Conservation (phyloP, 1,140 invertebrate species). For the Mesaphorura yosii region DNA sequence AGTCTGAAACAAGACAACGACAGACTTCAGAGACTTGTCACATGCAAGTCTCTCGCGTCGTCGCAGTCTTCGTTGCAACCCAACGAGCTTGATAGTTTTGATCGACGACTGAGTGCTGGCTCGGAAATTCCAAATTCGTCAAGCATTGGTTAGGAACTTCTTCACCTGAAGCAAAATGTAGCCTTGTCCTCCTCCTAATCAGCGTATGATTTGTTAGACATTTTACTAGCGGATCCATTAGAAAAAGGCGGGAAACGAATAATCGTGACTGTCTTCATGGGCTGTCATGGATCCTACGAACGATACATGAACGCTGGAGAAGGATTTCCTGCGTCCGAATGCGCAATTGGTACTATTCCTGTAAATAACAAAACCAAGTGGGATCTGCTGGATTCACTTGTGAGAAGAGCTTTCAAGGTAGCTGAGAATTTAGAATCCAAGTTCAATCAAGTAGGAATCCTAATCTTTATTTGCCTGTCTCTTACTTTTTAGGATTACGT, state of each 20-base stretch:
- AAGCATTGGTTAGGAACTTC: slow-evolving; percentile 7
- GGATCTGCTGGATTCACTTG: slow-evolving; percentile 82
- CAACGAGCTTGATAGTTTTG: slow-evolving; percentile 35
- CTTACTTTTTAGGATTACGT: slow-evolving; percentile 71
- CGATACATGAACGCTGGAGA: slow-evolving; percentile 48
- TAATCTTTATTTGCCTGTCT: too few relatives aligned
- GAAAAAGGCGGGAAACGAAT: slow-evolving; percentile 75
- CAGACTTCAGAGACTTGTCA: slow-evolving; percentile 73
- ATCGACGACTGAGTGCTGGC: slow-evolving; percentile 49
- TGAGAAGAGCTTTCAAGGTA: slow-evolving; percentile 78
- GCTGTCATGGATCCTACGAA: slow-evolving; percentile 63
- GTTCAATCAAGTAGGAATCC: too few relatives aligned
- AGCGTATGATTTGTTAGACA: too few relatives aligned
- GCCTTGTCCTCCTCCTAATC: too few relatives aligned
- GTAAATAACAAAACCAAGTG: slow-evolving; percentile 88
- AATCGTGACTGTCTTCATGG: slow-evolving; percentile 67
- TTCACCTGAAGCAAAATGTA: too few relatives aligned
- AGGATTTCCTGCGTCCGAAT: slow-evolving; percentile 41
- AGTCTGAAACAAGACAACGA: slow-evolving; percentile 95
- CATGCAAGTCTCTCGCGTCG: slow-evolving; percentile 64
- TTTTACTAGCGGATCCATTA: slow-evolving; percentile 41
- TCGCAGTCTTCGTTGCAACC: slow-evolving; percentile 59
- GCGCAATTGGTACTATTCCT: slow-evolving; percentile 71
- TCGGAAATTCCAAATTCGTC: slow-evolving; percentile 37
- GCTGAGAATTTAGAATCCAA: neutral